These are phyloP conservation scores for Pilophorus perplexus DNA, from an alignment of 2,888 invertebrate genomes.

Conservation along the genomic window DNA sequence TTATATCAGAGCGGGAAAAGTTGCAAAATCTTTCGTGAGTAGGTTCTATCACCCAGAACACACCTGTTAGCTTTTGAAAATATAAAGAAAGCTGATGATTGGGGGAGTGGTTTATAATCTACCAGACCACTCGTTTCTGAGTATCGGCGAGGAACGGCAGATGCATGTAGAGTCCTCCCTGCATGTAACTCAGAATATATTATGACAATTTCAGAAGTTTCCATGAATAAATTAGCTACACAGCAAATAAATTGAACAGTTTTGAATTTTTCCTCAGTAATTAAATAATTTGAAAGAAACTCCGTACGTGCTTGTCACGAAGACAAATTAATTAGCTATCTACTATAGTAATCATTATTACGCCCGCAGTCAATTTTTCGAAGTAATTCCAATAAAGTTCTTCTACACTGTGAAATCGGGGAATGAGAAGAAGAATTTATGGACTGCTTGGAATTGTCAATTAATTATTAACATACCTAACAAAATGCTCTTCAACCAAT, in stretches of 20 bases:
- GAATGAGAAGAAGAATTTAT: too few species aligned
- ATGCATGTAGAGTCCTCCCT: conserved; percentile 52
- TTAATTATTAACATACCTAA: too few species aligned
- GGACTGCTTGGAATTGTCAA: too few species aligned
- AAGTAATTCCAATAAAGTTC: too few species aligned
- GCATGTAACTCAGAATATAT: conserved; percentile 31
- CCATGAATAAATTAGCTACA: neutral
- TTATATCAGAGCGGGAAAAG: neutral
- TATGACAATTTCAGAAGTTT: conserved; percentile 18
- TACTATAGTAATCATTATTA: too few species aligned
- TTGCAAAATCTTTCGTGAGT: neutral
- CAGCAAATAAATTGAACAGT: conserved; percentile 8
- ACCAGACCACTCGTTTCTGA: conserved; percentile 82
- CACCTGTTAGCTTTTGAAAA: conserved; percentile 92
- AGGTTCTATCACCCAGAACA: conserved; percentile 52
- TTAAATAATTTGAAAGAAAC: too few species aligned
- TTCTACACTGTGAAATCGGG: too few species aligned
- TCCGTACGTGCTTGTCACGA: neutral
- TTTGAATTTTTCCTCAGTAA: too few species aligned
- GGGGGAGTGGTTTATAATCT: conserved; percentile 86
- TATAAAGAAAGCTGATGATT: conserved; percentile 88
- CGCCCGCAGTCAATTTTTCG: too few species aligned
- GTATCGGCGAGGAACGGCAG: conserved; percentile 79
- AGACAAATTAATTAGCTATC: too few species aligned
- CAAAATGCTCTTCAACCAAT: too few species aligned